These are phyloP conservation scores for Smittia aterrima DNA, from an alignment of 2,888 invertebrate species.

Conservation along the genomic window DNA sequence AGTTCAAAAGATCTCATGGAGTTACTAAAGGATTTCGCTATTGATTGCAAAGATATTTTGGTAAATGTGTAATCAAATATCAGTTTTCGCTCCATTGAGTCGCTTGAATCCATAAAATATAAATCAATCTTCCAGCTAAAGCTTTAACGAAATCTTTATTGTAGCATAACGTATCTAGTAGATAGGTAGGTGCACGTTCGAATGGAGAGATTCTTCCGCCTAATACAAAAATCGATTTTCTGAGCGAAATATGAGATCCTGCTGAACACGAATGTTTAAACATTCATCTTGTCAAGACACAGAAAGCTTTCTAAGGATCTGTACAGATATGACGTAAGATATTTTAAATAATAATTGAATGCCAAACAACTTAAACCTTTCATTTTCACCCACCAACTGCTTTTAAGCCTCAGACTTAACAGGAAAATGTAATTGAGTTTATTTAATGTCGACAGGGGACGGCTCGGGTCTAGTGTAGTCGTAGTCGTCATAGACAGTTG, in stretches of 20 bases:
- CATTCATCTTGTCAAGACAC: no score
- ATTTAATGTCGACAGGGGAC: no score
- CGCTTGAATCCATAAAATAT: slow-evolving; percentile 33
- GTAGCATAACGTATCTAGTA: background rate
- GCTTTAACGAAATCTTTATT: slow-evolving; percentile 33
- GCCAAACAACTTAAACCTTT: no score
- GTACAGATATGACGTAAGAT: no score
- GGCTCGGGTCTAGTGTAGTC: no score
- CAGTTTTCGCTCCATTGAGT: slow-evolving; percentile 39
- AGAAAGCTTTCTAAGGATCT: no score
- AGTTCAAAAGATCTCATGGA: background rate
- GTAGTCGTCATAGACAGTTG: no score
- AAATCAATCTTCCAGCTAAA: slow-evolving; percentile 35
- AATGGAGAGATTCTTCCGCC: background rate
- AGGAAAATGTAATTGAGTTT: no score
- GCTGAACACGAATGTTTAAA: background rate
- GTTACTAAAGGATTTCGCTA: background rate
- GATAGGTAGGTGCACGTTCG: slow-evolving; percentile 16
- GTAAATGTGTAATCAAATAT: slow-evolving; percentile 40
- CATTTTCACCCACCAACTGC: no score
- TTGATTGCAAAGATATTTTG: slow-evolving; percentile 37
- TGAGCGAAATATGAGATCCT: slow-evolving; percentile 1
- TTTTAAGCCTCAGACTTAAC: no score
- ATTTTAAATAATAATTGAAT: no score
- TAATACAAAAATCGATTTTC: slow-evolving; percentile 38